These are phyloP conservation scores for Pterocles orientalis DNA, from an alignment of 2,113 vertebrate species.

Conservation along the genomic window DNA sequence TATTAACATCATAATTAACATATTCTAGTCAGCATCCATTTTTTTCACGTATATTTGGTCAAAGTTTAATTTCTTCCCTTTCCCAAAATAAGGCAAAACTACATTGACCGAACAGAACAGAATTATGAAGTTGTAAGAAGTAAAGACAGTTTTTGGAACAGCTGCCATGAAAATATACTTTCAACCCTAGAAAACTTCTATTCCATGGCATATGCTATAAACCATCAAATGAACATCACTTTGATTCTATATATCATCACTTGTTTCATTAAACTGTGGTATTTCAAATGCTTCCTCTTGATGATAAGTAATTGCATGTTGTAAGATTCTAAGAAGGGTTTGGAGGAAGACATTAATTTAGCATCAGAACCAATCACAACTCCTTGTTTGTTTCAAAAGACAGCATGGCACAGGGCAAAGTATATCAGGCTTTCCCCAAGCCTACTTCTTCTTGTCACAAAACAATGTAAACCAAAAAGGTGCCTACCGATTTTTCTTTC, in stretches of 20 bases:
- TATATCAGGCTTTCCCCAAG: background rate
- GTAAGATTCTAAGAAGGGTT: background rate
- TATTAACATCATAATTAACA: background rate
- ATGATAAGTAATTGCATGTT: background rate
- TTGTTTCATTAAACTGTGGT: background rate
- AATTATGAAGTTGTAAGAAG: background rate
- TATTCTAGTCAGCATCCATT: background rate
- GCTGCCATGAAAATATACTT: background rate
- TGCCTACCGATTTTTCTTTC: background rate
- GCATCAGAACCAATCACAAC: background rate
- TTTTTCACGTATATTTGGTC: background rate
- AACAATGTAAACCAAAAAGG: background rate
- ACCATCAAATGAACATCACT: background rate
- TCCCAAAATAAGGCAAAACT: background rate
- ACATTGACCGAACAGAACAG: background rate
- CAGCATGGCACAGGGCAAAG: background rate
- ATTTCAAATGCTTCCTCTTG: constrained; percentile 3
- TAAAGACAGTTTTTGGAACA: background rate
- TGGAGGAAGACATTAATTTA: background rate
- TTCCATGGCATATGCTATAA: background rate
- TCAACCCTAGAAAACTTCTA: background rate
- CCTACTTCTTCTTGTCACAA: background rate
- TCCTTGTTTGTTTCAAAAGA: background rate
- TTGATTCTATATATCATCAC: background rate
- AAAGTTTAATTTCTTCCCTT: background rate